Evolutionary conservation across 2,888 invertebrate species (phyloP), one percentile per base, ranked within the genome.

Genomic region (Entomobrya multifasciata): DNA sequence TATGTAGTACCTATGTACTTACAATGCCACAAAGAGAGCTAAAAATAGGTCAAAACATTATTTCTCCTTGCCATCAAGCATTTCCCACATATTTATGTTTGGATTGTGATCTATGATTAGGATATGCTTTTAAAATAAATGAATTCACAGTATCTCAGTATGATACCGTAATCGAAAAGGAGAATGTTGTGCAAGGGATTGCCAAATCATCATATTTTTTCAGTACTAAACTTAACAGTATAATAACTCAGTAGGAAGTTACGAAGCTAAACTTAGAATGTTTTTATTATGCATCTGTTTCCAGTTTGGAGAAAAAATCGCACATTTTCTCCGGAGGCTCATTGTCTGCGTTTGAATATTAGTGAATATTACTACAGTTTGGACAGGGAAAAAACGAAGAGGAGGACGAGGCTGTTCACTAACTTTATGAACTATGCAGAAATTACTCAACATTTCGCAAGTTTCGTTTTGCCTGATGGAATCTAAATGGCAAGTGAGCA

Each of bases 71-170:
- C 57, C 11, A 57, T 57, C 57, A 25, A 25, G 30, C 65, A 65
- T 36, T 65, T 65, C 27, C 72, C 41, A 67, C 65, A 65, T 36
- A 65, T 67, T 67, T 72, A 49, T 72, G 72, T 72, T 25, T 72
- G 72, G 30, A 36, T 41, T 17, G n/a, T 36, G n/a, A 65, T 65
- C 36, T n/a, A n/a, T 30, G 65, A 36, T 65, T n/a, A n/a, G n/a
- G 65, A 20, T 17, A 30, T 8, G 65, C 65, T 65, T 65, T 65
- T 65, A 65, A 65, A n/a, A 6, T 6, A 65, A 30, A 65, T 65
- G 36, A 62, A 62, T 27, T 62, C n/a, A n/a, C n/a, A n/a, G n/a
- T n/a, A n/a, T n/a, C n/a, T n/a, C n/a, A n/a, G n/a, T n/a, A n/a
- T n/a, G n/a, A n/a, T n/a, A n/a, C 47, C 47, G 13, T 13, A 47